A percentile compares a stretch with the other conserved stretches of the same genome.
These are phyloP conservation scores for honey bee (Apis mellifera) DNA, from an alignment of 1,140 invertebrate genomes.

Conservation along the genomic window DNA sequence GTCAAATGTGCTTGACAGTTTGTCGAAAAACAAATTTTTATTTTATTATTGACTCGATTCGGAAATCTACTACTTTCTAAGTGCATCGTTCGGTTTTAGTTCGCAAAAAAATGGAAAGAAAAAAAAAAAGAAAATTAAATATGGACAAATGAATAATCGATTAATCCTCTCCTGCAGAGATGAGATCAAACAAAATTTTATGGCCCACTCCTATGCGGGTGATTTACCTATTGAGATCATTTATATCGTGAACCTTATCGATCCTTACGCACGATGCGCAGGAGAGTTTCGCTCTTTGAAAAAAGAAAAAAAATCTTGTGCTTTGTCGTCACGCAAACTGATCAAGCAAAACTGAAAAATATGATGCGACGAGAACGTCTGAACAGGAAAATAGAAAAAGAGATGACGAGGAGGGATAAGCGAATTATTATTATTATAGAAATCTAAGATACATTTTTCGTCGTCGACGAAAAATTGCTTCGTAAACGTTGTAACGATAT, in stretches of 20 bases:
- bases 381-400: constrained; percentile 20
- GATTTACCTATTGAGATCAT: neutral
- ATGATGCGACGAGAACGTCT: constrained; percentile 15
- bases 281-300: neutral
- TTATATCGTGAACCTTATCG: neutral
- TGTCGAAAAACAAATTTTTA: too few species aligned
- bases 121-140: too few species aligned
- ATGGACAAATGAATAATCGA: constrained; percentile 20
- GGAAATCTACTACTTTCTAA: constrained; percentile 58
- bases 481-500: constrained; percentile 6
- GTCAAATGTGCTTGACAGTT: neutral
- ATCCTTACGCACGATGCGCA: constrained; percentile 11
- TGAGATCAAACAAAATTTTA: constrained; percentile 56
- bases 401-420: neutral
- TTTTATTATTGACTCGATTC: too few species aligned
- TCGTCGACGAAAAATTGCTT: neutral
- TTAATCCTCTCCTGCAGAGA: constrained; percentile 47
- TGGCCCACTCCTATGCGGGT: constrained; percentile 69
- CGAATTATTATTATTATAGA: neutral
- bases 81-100: constrained; percentile 56
- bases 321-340: neutral
- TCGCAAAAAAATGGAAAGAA: neutral
- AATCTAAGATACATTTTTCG: too few species aligned
- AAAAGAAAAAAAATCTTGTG: neutral
- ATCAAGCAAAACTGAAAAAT: neutral